These are phyloP conservation scores for Saccostrea echinata DNA, from an alignment of 1,140 invertebrate species.

Conservation along the genomic window DNA sequence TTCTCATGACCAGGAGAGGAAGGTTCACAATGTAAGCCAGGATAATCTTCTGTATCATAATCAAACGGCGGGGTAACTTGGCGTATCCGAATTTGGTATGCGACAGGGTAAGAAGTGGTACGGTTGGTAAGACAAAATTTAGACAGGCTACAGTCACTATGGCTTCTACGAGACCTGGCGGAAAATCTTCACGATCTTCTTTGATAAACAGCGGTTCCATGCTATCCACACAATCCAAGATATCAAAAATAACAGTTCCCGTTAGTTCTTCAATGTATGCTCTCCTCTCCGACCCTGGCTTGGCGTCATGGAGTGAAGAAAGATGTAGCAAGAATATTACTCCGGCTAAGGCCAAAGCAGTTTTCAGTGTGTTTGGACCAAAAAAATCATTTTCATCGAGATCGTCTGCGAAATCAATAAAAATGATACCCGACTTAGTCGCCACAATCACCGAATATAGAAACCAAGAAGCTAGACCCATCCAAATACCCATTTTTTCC, in stretches of 20 bases:
- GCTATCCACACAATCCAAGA: slow-evolving; percentile 82
- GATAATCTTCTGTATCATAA: slow-evolving; percentile 79
- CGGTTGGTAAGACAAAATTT: slow-evolving; percentile 83
- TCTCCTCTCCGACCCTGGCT: slow-evolving; percentile 79
- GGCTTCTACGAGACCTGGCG: slow-evolving; percentile 78
- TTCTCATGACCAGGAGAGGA: slow-evolving; percentile 82
- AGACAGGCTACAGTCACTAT: slow-evolving; percentile 81
- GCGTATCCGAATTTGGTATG: slow-evolving; percentile 74
- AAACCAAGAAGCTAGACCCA: slow-evolving; percentile 79
- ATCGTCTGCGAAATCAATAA: slow-evolving; percentile 77
- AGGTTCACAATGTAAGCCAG: slow-evolving; percentile 82
- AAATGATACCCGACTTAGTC: slow-evolving; percentile 81
- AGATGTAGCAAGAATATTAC: slow-evolving; percentile 83
- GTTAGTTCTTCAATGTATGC: slow-evolving; percentile 79
- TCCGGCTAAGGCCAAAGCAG: slow-evolving; percentile 80
- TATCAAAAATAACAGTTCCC: slow-evolving; percentile 79
- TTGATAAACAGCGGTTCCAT: slow-evolving; percentile 78
- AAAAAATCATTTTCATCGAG: slow-evolving; percentile 78
- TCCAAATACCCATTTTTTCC: background rate
- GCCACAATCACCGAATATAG: slow-evolving; percentile 81
- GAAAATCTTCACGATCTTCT: slow-evolving; percentile 71
- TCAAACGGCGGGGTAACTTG: slow-evolving; percentile 68
- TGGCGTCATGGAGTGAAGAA: slow-evolving; percentile 82
- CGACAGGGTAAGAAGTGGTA: slow-evolving; percentile 82
- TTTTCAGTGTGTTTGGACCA: slow-evolving; percentile 82